Percentiles rank a stretch among this genome's conserved stretches.
phyloP scores from a whole-genome alignment of 2,797 vertebrate species.

The Linurgus olivaceus region DNA sequence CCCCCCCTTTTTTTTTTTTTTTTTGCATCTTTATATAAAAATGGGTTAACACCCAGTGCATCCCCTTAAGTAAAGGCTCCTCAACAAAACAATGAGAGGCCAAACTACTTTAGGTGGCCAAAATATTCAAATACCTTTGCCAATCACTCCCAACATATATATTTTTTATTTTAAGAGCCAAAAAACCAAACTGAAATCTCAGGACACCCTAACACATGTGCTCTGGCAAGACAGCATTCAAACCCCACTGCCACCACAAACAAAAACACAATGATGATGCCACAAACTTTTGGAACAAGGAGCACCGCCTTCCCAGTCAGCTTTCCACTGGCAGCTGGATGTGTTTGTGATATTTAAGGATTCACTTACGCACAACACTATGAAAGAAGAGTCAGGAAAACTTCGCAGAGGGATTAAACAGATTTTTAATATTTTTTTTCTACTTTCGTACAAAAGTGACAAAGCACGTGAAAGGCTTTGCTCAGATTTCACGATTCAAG shows the following conservation, averaged over 20 bases:
- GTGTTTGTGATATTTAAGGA: neutral
- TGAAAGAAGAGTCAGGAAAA: neutral
- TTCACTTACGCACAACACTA: fast-evolving
- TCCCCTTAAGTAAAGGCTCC: neutral
- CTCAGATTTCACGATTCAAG: neutral
- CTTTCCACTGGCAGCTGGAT: neutral
- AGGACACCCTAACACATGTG: fast-evolving
- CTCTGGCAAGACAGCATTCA: neutral
- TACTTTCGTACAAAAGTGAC: neutral
- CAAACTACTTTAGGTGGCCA: neutral
- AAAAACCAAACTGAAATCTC: neutral
- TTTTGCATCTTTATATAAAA: neutral
- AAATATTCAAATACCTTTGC: neutral
- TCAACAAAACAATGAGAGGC: neutral
- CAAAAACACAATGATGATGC: fast-evolving
- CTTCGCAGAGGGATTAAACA: neutral
- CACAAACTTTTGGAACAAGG: neutral
- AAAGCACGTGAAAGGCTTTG: neutral
- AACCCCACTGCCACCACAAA: neutral
- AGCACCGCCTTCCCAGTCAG: neutral
- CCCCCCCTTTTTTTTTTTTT: too few species aligned
- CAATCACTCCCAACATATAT: neutral
- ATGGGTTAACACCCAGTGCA: neutral
- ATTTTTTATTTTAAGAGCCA: neutral
- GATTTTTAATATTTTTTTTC: neutral